Evolutionary conservation across 2,888 invertebrate species (phyloP), one percentile per base, ranked within the genome.

Genomic region (Amiota mariae): DNA sequence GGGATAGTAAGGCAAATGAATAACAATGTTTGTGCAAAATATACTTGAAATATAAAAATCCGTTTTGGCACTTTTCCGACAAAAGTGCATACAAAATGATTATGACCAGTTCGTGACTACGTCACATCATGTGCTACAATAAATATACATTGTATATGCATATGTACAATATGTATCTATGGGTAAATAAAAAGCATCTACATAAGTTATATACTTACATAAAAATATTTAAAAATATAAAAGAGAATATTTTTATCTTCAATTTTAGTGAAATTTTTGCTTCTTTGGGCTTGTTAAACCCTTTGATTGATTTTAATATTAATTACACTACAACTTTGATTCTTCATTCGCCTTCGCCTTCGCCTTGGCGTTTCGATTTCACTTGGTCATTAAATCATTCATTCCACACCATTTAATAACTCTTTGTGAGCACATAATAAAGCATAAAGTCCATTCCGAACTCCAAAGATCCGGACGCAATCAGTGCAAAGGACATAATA

Each of bases 41-140:
- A 63, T 47, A 46, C 11, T 71, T 75, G 75, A 82, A 78, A 36
- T 76, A 76, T 78, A 77, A 76, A 85, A 84, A 84, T 87, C 81
- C 80, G 79, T 80, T 81, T 83, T 80, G 77, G 70, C 82, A 82
- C 86, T 85, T 79, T 74, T 74, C 70, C 70, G 61, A 74, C 75
- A 78, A 79, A 72, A 79, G 78, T 80, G 78, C 77, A 77, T 64
- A 75, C 57, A 15, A 59, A 11, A 75, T 78, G 76, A 84, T 84
- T 85, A 85, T 85, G 80, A 67, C 72, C 78, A 76, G 47, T 81
- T 77, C 81, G 83, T 85, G 84, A 80, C 78, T 76, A 12, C 13
- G 8, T 20, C 10, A 68, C 24, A 54, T 68, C 10, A 51, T 54
- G 12, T 54, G 54, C 13, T 54, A 13, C 11, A 54, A 15, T 12